Percentiles rank a stretch among this genome's conserved stretches.
Conservation (phyloP, 2,113 vertebrate genomes). For the Campylorhamphus procurvoides region DNA sequence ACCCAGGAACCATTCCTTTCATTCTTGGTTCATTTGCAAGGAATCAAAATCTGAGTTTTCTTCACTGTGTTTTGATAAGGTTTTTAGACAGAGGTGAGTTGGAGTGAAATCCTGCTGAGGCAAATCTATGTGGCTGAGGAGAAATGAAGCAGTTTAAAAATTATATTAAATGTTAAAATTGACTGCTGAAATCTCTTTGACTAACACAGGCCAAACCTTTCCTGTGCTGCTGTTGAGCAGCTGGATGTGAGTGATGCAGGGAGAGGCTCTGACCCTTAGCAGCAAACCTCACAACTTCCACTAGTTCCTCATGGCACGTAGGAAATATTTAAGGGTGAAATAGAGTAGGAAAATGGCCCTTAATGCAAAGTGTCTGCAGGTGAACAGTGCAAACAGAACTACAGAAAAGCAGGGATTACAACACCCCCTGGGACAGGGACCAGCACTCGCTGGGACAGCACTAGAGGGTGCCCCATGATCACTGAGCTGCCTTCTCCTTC, state of each 20-base stretch:
- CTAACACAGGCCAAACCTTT: background rate
- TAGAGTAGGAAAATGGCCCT: background rate
- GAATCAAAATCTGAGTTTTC: background rate
- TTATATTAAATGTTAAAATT: background rate
- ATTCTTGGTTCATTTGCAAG: background rate
- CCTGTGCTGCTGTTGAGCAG: background rate
- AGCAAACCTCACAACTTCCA: background rate
- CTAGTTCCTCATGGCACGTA: accelerated
- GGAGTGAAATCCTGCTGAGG: background rate
- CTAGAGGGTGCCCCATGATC: slow-evolving; percentile 32
- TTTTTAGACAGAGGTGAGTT: background rate
- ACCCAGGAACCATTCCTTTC: background rate
- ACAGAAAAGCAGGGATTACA: background rate
- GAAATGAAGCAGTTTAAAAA: background rate
- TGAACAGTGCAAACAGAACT: background rate
- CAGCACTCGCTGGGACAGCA: background rate
- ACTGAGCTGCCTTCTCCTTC: background rate
- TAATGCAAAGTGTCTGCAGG: background rate
- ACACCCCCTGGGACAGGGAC: background rate
- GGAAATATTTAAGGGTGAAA: background rate
- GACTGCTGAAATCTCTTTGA: background rate
- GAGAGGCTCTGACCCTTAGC: background rate
- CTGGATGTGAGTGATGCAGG: background rate
- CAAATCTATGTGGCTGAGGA: background rate
- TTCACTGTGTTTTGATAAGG: background rate